Base-by-base conservation (phyloP, 35 echinoderm and acorn worm genomes). In the Stichopus chloronotus region DNA sequence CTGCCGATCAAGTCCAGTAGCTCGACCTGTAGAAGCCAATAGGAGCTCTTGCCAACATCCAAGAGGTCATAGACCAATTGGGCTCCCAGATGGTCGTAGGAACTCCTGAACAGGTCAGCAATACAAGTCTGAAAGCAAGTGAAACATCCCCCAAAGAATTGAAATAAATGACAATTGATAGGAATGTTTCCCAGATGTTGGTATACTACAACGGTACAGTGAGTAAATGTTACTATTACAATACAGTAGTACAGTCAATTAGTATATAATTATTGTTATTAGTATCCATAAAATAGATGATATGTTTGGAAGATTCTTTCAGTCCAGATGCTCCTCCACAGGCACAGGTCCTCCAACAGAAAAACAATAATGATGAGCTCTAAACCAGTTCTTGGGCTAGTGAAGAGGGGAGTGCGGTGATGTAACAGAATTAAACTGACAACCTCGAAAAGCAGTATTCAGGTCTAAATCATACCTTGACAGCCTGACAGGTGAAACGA, bases 11-110 rank as follows among this genome's bases (percentile, higher is more conserved):
- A 25, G 80, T 99, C 97, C 23, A 99, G 79, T 0, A 99, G 90
- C 69, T 99, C 95, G 56, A 99, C 97, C 84, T 95, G 92, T 8
- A 99, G 95, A 58, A 99, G 92, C 97, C 97, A 99, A 90, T 99
- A 99, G 68, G 94, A 85, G 78, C 93, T 96, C 9, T 94, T 92
- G 57, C 81, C 87, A 14, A 96, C 81, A 52, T 95, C 91, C 55
- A 99, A 24, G 5, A 99, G 92, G 80, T 96, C 97, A 94, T 93
- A 94, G 87, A 92, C 94, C 90, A 99, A 81, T 21, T 87, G 76
- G 24, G 96, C 88, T 2, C 93, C 95, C 7, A 96, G 90, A 72
- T 90, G 65, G 77, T 95, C 97, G 94, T 99, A 94, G 52, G 85
- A 87, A 89, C 93, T 96, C 59, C 87, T 94, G 86, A 94, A 99